Evolutionary conservation across 2,888 invertebrate genomes (phyloP).

Genomic region (Isoperla grammatica): DNA sequence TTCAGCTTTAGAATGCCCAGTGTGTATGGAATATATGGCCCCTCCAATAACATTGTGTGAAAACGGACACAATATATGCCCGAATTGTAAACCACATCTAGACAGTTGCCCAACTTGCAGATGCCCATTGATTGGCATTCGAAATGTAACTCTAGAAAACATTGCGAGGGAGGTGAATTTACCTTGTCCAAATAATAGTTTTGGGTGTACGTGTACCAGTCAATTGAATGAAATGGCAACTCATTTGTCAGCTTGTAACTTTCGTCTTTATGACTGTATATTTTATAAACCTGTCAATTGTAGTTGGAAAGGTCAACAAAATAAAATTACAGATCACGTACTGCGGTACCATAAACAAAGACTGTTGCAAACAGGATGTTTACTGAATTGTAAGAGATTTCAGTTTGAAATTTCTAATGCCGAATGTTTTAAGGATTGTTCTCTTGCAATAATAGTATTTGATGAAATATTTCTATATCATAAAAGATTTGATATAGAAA

Average conservation of each 20-base stretch:
- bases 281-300: background rate
- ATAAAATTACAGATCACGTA: background rate
- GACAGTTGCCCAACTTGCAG: constrained; percentile 56
- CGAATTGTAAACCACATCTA: constrained; percentile 51
- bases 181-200: background rate
- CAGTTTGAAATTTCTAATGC: background rate
- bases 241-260: background rate
- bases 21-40: constrained; percentile 57
- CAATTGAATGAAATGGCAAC: background rate
- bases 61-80: constrained; percentile 57
- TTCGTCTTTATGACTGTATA: constrained; percentile 1
- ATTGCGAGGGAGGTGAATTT: constrained; percentile 3
- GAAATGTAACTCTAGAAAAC: constrained; percentile 52
- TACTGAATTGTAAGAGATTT: background rate
- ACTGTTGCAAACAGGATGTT: background rate
- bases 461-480: constrained; percentile 15
- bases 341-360: background rate
- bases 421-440: constrained; percentile 11
- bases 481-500: constrained; percentile 7
- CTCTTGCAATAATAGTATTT: background rate
- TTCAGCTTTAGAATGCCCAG: constrained; percentile 54
- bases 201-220: background rate
- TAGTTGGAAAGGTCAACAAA: constrained; percentile 9
- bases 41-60: constrained; percentile 58
- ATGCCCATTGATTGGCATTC: constrained; percentile 43